Conservation (phyloP, 2,113 vertebrate genomes). For the Pavo muticus region DNA sequence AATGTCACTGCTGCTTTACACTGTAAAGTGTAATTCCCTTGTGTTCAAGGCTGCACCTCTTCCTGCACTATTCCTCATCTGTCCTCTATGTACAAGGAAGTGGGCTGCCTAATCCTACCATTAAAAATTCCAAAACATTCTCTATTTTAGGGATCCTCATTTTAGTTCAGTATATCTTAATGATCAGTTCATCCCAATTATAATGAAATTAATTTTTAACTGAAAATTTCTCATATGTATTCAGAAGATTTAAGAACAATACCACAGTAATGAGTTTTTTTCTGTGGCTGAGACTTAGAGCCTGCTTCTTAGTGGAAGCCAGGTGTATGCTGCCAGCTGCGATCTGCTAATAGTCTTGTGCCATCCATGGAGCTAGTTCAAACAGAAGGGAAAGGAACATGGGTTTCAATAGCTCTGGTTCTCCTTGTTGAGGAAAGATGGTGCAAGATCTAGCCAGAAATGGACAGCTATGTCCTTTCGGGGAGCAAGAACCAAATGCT, state of each 20-base stretch:
- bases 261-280: neutral
- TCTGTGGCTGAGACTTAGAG: neutral
- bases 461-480: fast-evolving
- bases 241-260: neutral
- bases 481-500: neutral
- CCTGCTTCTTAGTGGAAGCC: neutral
- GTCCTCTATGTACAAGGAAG: neutral
- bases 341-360: neutral
- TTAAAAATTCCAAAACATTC: neutral
- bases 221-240: neutral
- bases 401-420: neutral
- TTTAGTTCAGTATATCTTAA: neutral
- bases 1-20: neutral
- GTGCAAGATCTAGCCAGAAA: neutral
- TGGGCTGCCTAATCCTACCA: neutral
- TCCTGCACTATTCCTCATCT: neutral
- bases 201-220: neutral
- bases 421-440: neutral
- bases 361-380: neutral
- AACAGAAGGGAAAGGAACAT: neutral
- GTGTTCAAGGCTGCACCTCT: neutral
- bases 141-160: neutral
- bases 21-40: neutral
- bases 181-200: neutral
- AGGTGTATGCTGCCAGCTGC: neutral